These are phyloP conservation scores for Philantomba maxwellii DNA, from an alignment of 2,113 vertebrate genomes.

Conservation along the genomic window DNA sequence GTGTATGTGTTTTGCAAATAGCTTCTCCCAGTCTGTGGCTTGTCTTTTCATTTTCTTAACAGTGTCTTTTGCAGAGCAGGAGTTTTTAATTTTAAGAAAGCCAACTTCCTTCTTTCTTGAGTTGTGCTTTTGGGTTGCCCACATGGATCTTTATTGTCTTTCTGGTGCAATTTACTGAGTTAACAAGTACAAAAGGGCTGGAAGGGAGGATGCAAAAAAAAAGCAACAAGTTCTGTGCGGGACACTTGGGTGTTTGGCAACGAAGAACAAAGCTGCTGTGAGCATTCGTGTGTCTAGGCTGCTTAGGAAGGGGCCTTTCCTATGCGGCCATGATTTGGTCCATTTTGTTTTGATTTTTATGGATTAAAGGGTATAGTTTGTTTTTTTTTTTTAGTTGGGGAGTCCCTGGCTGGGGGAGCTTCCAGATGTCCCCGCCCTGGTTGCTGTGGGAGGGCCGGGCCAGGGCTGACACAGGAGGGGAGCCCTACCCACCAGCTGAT, in stretches of 20 bases:
- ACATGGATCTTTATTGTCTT: not conserved
- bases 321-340: fast-evolving
- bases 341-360: not conserved
- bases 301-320: not conserved
- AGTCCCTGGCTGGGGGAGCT: not conserved
- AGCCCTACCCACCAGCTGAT: fast-evolving
- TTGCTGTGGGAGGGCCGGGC: fast-evolving
- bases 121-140: not conserved
- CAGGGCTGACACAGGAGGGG: fast-evolving
- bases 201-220: not conserved
- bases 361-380: not conserved
- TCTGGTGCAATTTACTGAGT: not conserved
- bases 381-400: not conserved
- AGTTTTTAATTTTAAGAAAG: not conserved
- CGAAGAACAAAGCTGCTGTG: not conserved
- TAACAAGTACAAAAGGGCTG: not conserved
- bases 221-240: not conserved
- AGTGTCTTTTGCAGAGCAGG: not conserved
- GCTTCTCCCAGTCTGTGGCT: not conserved
- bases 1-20: not conserved
- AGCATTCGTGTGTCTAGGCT: not conserved
- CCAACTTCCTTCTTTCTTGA: not conserved
- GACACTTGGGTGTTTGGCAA: not conserved
- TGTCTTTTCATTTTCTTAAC: not conserved
- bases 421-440: fast-evolving